A percentile compares a stretch with the other conserved stretches of the same genome.
Evolutionary conservation across 2,888 invertebrate species (phyloP).

Genomic region (Ypsolopha sequella): DNA sequence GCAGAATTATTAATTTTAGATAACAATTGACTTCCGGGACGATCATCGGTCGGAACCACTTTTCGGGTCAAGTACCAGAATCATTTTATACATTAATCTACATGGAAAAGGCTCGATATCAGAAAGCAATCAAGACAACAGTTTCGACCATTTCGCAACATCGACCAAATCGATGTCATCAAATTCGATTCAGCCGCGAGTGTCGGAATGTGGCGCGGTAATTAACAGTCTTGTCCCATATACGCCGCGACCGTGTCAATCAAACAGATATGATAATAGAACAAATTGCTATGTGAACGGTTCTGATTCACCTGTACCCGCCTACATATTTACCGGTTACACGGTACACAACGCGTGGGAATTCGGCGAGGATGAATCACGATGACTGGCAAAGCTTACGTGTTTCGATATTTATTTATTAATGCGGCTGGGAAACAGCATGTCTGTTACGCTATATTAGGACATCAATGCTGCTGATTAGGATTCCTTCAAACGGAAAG

Average conservation of each 20-base stretch:
- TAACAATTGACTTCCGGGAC: no score
- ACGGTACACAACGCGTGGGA: conserved; percentile 5
- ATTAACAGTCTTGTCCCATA: no score
- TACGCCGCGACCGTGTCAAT: conserved; percentile 20
- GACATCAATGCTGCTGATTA: background rate
- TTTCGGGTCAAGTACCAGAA: no score
- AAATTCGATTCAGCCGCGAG: background rate
- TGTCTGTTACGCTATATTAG: background rate
- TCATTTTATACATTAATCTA: no score
- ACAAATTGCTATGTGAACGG: conserved; percentile 42
- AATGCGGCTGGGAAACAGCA: background rate
- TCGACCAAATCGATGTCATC: background rate
- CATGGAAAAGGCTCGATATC: no score
- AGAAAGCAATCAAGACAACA: background rate
- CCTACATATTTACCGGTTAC: conserved; percentile 6
- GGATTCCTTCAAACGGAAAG: background rate
- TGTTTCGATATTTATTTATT: background rate
- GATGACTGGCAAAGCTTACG: conserved; percentile 4
- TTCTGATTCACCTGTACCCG: conserved; percentile 33
- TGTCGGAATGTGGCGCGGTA: no score
- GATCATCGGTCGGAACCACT: no score
- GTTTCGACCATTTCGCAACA: background rate
- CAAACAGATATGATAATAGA: conserved; percentile 35
- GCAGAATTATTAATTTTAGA: no score
- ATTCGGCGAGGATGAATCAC: conserved; percentile 27